Percentiles rank a stretch among this genome's conserved stretches.
phyloP scores from a whole-genome alignment of 1,140 invertebrate species.

The Ostrea denselamellosa region DNA sequence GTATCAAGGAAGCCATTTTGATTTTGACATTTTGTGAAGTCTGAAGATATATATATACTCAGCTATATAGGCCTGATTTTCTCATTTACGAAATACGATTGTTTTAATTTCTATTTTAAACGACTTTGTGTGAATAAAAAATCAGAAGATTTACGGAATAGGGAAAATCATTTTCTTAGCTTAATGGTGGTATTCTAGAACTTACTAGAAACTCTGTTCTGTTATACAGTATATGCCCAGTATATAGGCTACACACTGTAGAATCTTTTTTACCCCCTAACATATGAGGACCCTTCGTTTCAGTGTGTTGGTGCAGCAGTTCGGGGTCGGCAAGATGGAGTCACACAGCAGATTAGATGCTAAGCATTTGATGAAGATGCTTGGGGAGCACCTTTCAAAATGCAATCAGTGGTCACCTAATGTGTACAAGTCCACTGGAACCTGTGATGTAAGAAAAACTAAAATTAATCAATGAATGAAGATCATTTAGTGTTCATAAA shows the following conservation, averaged over 20 bases:
- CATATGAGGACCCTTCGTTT: not conserved
- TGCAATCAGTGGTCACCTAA: constrained; percentile 71
- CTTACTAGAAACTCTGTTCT: too few species aligned
- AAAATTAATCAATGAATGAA: too few species aligned
- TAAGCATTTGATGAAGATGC: constrained; percentile 72
- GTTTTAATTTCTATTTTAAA: too few species aligned
- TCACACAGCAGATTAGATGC: constrained; percentile 72
- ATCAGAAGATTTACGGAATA: too few species aligned
- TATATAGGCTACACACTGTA: too few species aligned
- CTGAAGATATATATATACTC: not conserved
- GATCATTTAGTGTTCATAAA: not conserved
- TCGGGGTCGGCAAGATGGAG: constrained; percentile 72
- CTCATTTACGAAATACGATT: too few species aligned
- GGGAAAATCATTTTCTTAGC: too few species aligned
- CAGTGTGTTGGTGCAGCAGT: constrained; percentile 68
- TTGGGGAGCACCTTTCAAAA: constrained; percentile 71
- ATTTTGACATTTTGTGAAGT: not conserved
- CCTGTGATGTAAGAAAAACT: not conserved
- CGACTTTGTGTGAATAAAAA: too few species aligned
- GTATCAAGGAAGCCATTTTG: constrained; percentile 45
- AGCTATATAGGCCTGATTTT: not conserved
- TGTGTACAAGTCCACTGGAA: constrained; percentile 57
- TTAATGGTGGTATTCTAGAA: too few species aligned
- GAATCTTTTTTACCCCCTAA: too few species aligned
- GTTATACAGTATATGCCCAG: too few species aligned